Conservation (phyloP, 2,113 vertebrate genomes). For the Phalacrocorax brasilianus region DNA sequence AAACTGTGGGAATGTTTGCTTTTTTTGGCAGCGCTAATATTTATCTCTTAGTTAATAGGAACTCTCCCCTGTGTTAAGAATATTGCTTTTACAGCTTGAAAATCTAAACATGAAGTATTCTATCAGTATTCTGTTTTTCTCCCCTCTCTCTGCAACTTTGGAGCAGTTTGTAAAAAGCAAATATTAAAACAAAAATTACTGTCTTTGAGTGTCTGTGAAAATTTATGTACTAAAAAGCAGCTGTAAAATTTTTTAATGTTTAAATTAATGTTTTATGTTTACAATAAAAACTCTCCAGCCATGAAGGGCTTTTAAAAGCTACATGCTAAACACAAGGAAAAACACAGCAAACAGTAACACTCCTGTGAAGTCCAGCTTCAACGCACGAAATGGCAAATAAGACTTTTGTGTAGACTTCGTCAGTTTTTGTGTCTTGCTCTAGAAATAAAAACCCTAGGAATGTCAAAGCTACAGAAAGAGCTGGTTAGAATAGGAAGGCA, state of each 20-base stretch:
- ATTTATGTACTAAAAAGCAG: conserved; percentile 76
- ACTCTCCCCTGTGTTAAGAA: not conserved
- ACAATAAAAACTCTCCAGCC: conserved; percentile 74
- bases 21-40: conserved; percentile 8
- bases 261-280: conserved; percentile 81
- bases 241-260: conserved; percentile 79
- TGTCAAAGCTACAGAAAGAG: not conserved
- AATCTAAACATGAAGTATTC: not conserved
- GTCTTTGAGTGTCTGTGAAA: conserved; percentile 68
- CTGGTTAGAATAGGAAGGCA: not conserved
- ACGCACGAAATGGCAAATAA: not conserved
- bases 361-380: not conserved
- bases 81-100: not conserved
- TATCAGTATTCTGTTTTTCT: not conserved
- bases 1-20: not conserved
- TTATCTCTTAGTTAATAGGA: conserved; percentile 7
- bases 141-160: not conserved
- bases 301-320: conserved; percentile 75
- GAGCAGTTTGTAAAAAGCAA: conserved; percentile 30
- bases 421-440: not conserved
- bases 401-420: not conserved
- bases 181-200: conserved; percentile 57
- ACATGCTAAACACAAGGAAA: conserved; percentile 63
- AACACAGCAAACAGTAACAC: conserved; percentile 37
- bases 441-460: not conserved